Conservation (phyloP, 2,888 invertebrate species). For the Nasonovia ribisnigri region DNA sequence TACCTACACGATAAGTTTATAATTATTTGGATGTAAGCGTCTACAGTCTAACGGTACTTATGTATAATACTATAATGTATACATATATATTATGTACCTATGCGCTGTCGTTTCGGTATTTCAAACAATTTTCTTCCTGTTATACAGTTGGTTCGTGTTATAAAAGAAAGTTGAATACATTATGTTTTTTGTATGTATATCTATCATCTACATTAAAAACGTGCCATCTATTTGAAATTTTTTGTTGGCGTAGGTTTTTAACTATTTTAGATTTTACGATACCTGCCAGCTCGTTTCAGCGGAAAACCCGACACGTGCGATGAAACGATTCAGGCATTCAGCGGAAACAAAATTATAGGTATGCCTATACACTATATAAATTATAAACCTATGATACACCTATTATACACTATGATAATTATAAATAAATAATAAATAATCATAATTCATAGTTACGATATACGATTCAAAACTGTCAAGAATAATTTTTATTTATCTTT, state of each 20-base stretch:
- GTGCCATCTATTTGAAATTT: background rate
- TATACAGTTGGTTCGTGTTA: background rate
- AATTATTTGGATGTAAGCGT: background rate
- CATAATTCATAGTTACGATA: background rate
- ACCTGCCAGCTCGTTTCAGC: background rate
- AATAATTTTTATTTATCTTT: background rate
- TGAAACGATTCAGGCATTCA: background rate
- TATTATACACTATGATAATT: background rate
- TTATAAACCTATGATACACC: too few species aligned
- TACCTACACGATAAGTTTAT: background rate
- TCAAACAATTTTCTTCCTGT: background rate
- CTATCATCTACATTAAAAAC: background rate
- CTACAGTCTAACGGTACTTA: background rate
- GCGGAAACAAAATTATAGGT: background rate
- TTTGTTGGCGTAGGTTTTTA: background rate
- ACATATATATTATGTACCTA: background rate
- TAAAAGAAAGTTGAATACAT: slow-evolving; percentile 9
- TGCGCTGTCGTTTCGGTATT: background rate
- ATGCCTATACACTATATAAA: too few species aligned
- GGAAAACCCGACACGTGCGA: too few species aligned
- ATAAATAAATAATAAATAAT: background rate
- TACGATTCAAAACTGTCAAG: background rate
- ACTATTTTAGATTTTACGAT: background rate
- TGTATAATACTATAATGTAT: background rate
- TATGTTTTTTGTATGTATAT: background rate